Evolutionary conservation across 2,797 vertebrate species (phyloP).

Genomic region (Pempheris klunzingeri): DNA sequence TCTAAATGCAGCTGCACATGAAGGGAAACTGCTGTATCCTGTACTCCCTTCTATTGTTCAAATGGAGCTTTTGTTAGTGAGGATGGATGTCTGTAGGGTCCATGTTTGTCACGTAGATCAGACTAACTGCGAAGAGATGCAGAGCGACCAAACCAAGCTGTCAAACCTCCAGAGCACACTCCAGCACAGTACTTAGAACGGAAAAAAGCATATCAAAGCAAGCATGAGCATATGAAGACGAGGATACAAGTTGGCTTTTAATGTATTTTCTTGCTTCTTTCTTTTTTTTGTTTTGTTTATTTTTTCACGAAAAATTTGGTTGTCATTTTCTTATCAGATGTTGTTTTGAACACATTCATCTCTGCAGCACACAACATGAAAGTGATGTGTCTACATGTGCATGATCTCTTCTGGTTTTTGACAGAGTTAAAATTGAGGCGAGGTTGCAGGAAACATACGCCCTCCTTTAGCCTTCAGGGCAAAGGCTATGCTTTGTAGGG

Average conservation of each 20-base stretch:
- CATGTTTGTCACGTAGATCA: slow-evolving; percentile 53
- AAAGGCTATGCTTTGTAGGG: slow-evolving; percentile 64
- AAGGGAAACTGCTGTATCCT: slow-evolving; percentile 27
- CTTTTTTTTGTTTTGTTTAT: not conserved
- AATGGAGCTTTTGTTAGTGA: slow-evolving; percentile 48
- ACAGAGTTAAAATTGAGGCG: slow-evolving; percentile 18
- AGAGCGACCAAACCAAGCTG: slow-evolving; percentile 40
- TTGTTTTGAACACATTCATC: slow-evolving; percentile 16
- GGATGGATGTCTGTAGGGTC: slow-evolving; percentile 40
- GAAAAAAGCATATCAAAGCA: slow-evolving; percentile 50
- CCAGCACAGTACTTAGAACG: slow-evolving; percentile 27
- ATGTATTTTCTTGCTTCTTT: slow-evolving; percentile 21
- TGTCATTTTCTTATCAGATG: slow-evolving; percentile 13
- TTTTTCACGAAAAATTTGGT: slow-evolving; percentile 17
- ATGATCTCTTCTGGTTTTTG: slow-evolving; percentile 8
- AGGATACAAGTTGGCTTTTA: slow-evolving; percentile 30
- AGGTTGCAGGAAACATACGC: slow-evolving; percentile 48
- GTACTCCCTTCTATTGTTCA: slow-evolving; percentile 43
- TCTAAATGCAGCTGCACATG: slow-evolving; percentile 29
- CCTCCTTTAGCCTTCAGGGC: slow-evolving; percentile 44
- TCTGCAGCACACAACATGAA: slow-evolving; percentile 3
- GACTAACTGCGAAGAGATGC: slow-evolving; percentile 37
- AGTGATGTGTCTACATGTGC: slow-evolving; percentile 5
- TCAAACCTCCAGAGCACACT: slow-evolving; percentile 53
- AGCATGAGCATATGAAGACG: no score